phyloP scores from a whole-genome alignment of 2,113 vertebrate species.

The Pteropus alecto region DNA sequence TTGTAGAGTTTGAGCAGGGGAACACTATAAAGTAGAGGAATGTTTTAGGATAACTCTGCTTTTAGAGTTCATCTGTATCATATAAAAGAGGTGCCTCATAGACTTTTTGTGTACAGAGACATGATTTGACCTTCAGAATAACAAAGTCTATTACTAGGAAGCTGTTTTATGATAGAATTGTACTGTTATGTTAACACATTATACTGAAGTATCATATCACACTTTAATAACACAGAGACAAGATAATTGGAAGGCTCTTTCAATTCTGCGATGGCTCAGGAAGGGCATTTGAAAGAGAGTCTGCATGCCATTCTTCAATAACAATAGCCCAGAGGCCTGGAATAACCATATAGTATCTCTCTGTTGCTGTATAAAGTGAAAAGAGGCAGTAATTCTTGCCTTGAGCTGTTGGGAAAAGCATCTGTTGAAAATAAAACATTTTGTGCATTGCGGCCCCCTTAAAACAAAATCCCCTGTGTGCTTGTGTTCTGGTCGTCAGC shows the following conservation, averaged over 20 bases:
- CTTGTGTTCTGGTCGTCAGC: neutral
- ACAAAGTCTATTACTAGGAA: slow-evolving; percentile 46
- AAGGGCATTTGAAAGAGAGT: slow-evolving; percentile 2
- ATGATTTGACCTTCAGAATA: slow-evolving; percentile 47
- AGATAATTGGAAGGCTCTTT: slow-evolving; percentile 38
- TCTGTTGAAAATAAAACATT: slow-evolving; percentile 31
- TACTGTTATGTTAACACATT: neutral
- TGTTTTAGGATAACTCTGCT: neutral
- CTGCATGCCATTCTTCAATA: neutral
- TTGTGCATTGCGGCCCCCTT: neutral
- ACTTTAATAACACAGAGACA: slow-evolving; percentile 45
- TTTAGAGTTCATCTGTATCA: neutral
- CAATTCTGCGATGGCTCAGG: neutral
- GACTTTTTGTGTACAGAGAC: neutral
- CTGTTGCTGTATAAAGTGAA: neutral
- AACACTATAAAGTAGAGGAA: neutral
- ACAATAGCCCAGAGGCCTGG: neutral
- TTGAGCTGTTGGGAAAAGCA: slow-evolving; percentile 6
- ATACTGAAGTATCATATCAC: neutral
- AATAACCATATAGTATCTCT: neutral
- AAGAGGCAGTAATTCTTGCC: neutral
- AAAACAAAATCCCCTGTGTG: neutral
- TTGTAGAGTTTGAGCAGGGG: neutral
- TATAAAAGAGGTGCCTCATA: neutral
- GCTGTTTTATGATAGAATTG: slow-evolving; percentile 17